Evolutionary conservation across 2,888 invertebrate species (phyloP).

Genomic region (Volucella inanis): DNA sequence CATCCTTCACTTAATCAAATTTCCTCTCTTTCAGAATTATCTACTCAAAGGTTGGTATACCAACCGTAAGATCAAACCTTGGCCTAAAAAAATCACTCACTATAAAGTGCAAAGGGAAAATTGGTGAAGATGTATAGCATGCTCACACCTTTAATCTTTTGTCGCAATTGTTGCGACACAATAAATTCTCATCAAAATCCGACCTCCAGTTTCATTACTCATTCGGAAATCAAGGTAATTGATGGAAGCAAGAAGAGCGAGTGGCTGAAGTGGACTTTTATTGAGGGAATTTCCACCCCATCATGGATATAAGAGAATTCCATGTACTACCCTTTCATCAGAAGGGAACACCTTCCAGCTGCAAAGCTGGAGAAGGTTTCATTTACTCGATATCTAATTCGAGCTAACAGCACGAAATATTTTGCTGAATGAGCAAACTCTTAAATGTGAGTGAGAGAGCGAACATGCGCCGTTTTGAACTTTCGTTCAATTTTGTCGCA

Average conservation of each 20-base stretch:
- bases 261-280: neutral
- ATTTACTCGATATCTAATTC: neutral
- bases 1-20: too few relatives aligned
- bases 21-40: too few relatives aligned
- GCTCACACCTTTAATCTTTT: constrained; percentile 62
- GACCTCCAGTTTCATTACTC: constrained; percentile 63
- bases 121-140: constrained; percentile 38
- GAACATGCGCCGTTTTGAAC: constrained; percentile 25
- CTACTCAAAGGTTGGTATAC: too few relatives aligned
- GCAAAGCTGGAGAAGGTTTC: neutral
- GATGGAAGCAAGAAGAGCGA: constrained; percentile 11
- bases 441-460: constrained; percentile 6
- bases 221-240: constrained; percentile 65
- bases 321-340: neutral
- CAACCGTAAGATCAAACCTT: too few relatives aligned
- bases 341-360: constrained; percentile 25
- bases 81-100: too few relatives aligned
- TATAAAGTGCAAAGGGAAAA: constrained; percentile 9
- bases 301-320: constrained; percentile 55
- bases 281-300: neutral
- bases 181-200: constrained; percentile 63
- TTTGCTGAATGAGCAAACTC: constrained; percentile 28
- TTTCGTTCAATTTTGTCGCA: constrained; percentile 72
- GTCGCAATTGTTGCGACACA: constrained; percentile 71
- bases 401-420: constrained; percentile 44